Evolutionary conservation across 1,140 invertebrate species (phyloP).

Genomic region (Alviniconcha marisindica): DNA sequence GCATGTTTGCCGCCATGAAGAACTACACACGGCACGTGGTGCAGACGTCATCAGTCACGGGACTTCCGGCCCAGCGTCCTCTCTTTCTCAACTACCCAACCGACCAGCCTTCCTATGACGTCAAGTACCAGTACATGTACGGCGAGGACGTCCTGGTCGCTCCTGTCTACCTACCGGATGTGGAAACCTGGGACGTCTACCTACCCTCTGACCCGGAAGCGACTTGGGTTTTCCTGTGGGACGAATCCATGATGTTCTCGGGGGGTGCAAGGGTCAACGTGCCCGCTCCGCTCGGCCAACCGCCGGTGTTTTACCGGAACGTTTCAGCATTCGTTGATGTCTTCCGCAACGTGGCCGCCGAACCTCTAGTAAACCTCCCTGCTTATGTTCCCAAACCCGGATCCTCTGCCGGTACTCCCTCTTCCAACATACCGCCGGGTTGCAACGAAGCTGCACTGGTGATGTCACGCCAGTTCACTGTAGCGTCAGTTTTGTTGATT

Average conservation of each 20-base stretch:
- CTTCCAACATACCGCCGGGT: no score
- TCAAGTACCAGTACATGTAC: slow-evolving; percentile 74
- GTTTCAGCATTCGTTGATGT: slow-evolving; percentile 34
- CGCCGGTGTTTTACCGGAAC: slow-evolving; percentile 61
- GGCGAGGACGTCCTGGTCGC: slow-evolving; percentile 74
- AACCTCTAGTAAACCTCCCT: slow-evolving; percentile 23
- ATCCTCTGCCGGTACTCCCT: no score
- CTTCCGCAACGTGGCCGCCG: slow-evolving; percentile 33
- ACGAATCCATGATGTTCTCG: slow-evolving; percentile 23
- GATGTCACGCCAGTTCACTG: no score
- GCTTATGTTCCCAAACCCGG: neutral
- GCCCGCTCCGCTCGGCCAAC: slow-evolving; percentile 54
- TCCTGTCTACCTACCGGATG: slow-evolving; percentile 59
- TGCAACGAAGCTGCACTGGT: no score
- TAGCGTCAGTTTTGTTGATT: no score
- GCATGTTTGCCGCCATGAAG: slow-evolving; percentile 65
- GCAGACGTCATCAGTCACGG: slow-evolving; percentile 47
- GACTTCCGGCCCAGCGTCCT: slow-evolving; percentile 72
- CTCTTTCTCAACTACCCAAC: slow-evolving; percentile 70
- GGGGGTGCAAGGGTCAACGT: slow-evolving; percentile 55
- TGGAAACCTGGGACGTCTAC: slow-evolving; percentile 29
- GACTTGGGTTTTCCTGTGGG: slow-evolving; percentile 28
- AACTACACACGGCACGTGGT: slow-evolving; percentile 66
- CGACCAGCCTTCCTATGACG: slow-evolving; percentile 57
- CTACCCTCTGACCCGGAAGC: slow-evolving; percentile 32